Evolutionary conservation across 2,113 vertebrate species (phyloP), one percentile per base, ranked within the genome.

Genomic region (Pyxicephalus adspersus): DNA sequence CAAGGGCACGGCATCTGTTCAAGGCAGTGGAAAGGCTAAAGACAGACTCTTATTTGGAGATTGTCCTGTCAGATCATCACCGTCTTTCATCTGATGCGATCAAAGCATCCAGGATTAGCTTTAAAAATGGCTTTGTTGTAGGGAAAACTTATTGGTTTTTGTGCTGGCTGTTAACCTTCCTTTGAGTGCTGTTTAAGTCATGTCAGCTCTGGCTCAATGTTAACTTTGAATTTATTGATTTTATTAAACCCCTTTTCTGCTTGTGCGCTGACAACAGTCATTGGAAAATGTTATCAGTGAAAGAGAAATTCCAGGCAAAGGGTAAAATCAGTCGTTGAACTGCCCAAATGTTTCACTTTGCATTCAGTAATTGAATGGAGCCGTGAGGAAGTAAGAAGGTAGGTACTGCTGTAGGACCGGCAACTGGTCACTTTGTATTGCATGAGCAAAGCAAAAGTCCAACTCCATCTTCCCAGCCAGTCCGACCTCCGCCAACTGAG

Each of bases 51-150:
- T 80, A 31, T 79, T 68, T 79, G 76, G 15, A 80, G 78, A 81
- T 73, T 73, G 78, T 73, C 78, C 73, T 81, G 67, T 81, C 57
- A 64, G 68, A 81, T 81, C 78, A 64, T 45, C 28, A 20, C 78
- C 31, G 45, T 73, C 67, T 81, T 81, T 81, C 78, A 71, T 71
- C 66, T 80, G 65, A 73, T 23, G 25, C 15, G 67, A 73, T 81
- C 67, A 81, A 81, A 81, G 78, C n/a, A 52, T 23, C 45, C 67
- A 20, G 67, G 78, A 80, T 80, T 80, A 72, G 38, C 25, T 63
- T 64, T 63, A 73, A 66, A 64, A 72, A 73, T 45, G 50, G 50
- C 52, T 45, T 57, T 63, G 16, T 22, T 64, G 45, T 23, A 65
- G 7, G 38, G 28, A 61, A 57, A 45, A 54, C 26, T 55, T 77